These are phyloP conservation scores for Flabesymbios commensalis DNA, from an alignment of 2,888 invertebrate species.

Conservation along the genomic window DNA sequence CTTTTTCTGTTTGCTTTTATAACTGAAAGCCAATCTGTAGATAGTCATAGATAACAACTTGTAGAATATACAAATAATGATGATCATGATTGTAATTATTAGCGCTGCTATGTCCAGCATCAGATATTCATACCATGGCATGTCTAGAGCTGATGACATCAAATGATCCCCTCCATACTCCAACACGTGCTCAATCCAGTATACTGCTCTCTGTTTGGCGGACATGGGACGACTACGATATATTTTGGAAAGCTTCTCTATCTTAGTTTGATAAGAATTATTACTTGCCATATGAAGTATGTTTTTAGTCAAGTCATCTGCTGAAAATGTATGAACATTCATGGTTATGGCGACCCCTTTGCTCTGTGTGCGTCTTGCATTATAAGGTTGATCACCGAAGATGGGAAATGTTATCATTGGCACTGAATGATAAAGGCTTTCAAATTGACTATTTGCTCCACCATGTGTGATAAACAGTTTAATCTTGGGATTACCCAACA, in stretches of 20 bases:
- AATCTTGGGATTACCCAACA: constrained; percentile 37
- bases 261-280: constrained; percentile 22
- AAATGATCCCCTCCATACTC: constrained; percentile 41
- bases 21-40: too few species aligned
- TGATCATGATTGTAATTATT: too few species aligned
- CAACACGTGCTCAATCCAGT: constrained; percentile 42
- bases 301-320: constrained; percentile 19
- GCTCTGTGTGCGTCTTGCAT: constrained; percentile 20
- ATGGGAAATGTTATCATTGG: constrained; percentile 40
- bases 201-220: constrained; percentile 35
- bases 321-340: constrained; percentile 22
- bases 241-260: constrained; percentile 29
- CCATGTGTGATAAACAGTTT: constrained; percentile 41
- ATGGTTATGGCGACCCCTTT: constrained; percentile 34
- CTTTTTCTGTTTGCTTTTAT: too few species aligned
- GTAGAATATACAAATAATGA: too few species aligned
- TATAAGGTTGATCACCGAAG: constrained; percentile 32
- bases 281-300: constrained; percentile 29
- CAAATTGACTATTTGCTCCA: constrained; percentile 37
- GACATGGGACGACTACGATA: constrained; percentile 20
- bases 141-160: constrained; percentile 31
- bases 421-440: constrained; percentile 39
- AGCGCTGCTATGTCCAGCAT: constrained; percentile 1
- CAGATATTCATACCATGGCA: neutral
- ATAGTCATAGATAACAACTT: too few species aligned